Percentiles rank a stretch among this genome's conserved stretches.
Evolutionary conservation across 2,888 invertebrate genomes (phyloP).

Genomic region (Cataglyphis albicans): DNA sequence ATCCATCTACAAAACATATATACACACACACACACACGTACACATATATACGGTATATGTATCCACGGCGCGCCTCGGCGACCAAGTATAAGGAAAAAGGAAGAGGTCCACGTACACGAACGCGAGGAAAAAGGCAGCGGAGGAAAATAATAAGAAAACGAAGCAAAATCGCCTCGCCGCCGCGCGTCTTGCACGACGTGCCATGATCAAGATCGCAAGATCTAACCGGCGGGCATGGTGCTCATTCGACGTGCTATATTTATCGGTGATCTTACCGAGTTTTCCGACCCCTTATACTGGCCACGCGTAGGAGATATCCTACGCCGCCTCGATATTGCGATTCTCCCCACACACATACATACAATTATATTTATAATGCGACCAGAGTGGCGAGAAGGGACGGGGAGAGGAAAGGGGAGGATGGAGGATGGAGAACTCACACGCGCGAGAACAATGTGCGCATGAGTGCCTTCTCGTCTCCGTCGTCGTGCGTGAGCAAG

Average conservation of each 20-base stretch:
- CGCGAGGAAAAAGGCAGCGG: conserved; percentile 54
- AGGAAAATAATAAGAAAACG: conserved; percentile 70
- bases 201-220: conserved; percentile 80
- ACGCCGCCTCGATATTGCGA: conserved; percentile 64
- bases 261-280: conserved; percentile 82
- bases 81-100: conserved; percentile 39
- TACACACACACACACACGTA: background rate
- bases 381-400: no score
- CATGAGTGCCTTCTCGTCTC: conserved; percentile 35
- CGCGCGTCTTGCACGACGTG: conserved; percentile 78
- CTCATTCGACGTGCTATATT: conserved; percentile 78
- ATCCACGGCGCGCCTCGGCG: conserved; percentile 21
- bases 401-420: background rate
- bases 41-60: background rate
- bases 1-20: conserved; percentile 13
- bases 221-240: conserved; percentile 74
- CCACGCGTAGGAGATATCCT: conserved; percentile 51
- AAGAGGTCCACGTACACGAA: conserved; percentile 38
- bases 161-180: conserved; percentile 42
- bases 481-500: conserved; percentile 82
- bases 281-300: conserved; percentile 77
- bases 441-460: conserved; percentile 65
- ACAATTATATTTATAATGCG: conserved; percentile 24
- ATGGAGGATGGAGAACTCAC: conserved; percentile 6
- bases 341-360: conserved; percentile 39